Evolutionary conservation across 2,797 vertebrate genomes (phyloP).

Genomic region (Eulemur rubriventer): DNA sequence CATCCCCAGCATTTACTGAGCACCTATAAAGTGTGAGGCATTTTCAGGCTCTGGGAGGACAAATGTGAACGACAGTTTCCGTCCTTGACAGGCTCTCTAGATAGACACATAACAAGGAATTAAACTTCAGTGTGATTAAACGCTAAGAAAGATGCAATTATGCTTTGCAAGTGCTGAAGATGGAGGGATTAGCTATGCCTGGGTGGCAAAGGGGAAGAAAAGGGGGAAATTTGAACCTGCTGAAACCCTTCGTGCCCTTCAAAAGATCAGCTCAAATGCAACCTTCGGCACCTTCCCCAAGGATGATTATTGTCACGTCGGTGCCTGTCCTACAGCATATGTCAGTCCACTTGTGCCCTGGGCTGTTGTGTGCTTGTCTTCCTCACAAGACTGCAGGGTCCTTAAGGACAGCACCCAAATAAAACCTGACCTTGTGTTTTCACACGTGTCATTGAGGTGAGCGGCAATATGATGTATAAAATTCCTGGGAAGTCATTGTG

Average conservation of each 20-base stretch:
- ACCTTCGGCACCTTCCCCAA: background rate
- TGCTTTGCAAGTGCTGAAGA: background rate
- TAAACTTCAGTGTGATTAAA: background rate
- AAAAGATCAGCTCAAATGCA: background rate
- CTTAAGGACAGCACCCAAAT: background rate
- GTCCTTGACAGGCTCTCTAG: background rate
- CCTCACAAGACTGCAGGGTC: background rate
- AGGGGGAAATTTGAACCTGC: background rate
- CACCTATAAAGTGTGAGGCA: background rate
- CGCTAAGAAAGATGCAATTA: background rate
- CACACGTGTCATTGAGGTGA: background rate
- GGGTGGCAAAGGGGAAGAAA: background rate
- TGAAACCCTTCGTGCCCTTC: background rate
- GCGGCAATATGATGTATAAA: background rate
- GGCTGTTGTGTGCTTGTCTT: background rate
- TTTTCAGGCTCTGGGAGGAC: background rate
- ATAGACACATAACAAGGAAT: background rate
- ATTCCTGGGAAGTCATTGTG: background rate
- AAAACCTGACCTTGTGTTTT: background rate
- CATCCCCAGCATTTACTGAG: background rate
- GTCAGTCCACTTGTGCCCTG: background rate
- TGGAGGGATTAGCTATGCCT: background rate
- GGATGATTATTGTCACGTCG: accelerated
- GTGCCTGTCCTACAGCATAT: background rate
- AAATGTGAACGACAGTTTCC: background rate